Evolutionary conservation across 1,140 invertebrate species (phyloP).

Genomic region (Bombus confusus): DNA sequence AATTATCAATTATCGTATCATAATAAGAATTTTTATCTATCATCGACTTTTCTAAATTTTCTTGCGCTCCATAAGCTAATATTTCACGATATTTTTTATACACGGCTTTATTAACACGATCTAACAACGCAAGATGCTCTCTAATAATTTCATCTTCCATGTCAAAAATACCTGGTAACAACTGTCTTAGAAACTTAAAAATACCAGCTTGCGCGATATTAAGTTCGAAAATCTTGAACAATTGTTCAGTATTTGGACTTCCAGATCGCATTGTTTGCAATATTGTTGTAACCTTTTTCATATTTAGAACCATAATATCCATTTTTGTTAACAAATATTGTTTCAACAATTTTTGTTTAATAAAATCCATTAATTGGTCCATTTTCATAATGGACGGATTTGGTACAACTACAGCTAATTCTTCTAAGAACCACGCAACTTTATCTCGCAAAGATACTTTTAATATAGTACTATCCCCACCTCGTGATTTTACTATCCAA

Average conservation of each 20-base stretch:
- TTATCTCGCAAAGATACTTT: slow-evolving; percentile 51
- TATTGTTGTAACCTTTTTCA: slow-evolving; percentile 46
- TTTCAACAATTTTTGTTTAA: slow-evolving; percentile 64
- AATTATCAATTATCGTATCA: slow-evolving; percentile 40
- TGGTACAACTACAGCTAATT: slow-evolving; percentile 68
- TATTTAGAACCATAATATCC: slow-evolving; percentile 55
- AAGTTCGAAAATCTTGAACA: slow-evolving; percentile 57
- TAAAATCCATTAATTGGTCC: slow-evolving; percentile 48
- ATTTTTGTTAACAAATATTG: slow-evolving; percentile 69
- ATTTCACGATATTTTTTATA: slow-evolving; percentile 53
- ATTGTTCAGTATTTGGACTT: slow-evolving; percentile 48
- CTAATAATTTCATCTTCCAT: slow-evolving; percentile 54
- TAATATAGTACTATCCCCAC: slow-evolving; percentile 31
- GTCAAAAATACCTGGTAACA: slow-evolving; percentile 52
- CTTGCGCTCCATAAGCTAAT: slow-evolving; percentile 43
- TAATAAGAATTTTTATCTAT: slow-evolving; percentile 53
- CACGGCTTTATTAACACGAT: slow-evolving; percentile 35
- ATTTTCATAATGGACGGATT: slow-evolving; percentile 57
- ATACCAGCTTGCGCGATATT: slow-evolving; percentile 44
- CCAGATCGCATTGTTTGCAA: slow-evolving; percentile 49
- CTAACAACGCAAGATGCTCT: slow-evolving; percentile 44
- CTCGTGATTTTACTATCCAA: slow-evolving; percentile 65
- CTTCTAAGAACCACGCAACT: slow-evolving; percentile 74
- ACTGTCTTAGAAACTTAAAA: slow-evolving; percentile 55
- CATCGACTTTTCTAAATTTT: slow-evolving; percentile 40